Conservation (phyloP, 2,888 invertebrate species). For the Caenorhabditis zanzibari region DNA sequence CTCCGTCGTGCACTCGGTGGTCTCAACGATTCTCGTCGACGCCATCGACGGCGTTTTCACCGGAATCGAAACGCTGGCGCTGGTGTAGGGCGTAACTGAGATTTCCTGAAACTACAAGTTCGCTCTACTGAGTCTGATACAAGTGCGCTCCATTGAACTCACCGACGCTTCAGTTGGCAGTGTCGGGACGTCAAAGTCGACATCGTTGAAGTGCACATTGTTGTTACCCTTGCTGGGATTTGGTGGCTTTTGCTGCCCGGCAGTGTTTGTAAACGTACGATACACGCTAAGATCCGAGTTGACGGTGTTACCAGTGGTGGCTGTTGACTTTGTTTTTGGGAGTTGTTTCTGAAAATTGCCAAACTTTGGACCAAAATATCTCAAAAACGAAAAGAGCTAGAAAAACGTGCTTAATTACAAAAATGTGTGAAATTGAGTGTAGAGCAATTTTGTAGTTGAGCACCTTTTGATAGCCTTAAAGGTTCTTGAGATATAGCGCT, state of each 20-base stretch:
- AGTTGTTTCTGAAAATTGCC: slow-evolving; percentile 38
- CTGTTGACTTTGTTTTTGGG: not conserved
- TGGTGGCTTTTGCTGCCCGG: no score
- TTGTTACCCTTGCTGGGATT: not conserved
- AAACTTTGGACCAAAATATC: no score
- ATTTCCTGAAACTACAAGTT: not conserved
- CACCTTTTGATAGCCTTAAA: not conserved
- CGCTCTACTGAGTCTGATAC: not conserved
- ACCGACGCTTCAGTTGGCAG: slow-evolving; percentile 40
- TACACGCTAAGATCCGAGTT: not conserved
- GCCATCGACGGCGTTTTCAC: slow-evolving; percentile 3
- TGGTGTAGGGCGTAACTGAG: not conserved
- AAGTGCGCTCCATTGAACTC: not conserved
- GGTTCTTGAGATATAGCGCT: no score
- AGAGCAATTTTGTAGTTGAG: not conserved
- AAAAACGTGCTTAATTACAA: not conserved
- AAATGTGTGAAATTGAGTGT: no score
- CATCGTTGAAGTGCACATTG: slow-evolving; percentile 5
- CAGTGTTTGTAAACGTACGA: not conserved
- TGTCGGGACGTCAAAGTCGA: slow-evolving; percentile 42
- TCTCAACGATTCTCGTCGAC: slow-evolving; percentile 3
- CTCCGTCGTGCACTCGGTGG: not conserved
- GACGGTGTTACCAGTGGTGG: not conserved
- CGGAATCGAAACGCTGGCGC: slow-evolving; percentile 24
- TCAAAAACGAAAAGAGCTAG: not conserved